Base-by-base conservation (phyloP, 2,888 invertebrate species). In the Tinea semifulvella region DNA sequence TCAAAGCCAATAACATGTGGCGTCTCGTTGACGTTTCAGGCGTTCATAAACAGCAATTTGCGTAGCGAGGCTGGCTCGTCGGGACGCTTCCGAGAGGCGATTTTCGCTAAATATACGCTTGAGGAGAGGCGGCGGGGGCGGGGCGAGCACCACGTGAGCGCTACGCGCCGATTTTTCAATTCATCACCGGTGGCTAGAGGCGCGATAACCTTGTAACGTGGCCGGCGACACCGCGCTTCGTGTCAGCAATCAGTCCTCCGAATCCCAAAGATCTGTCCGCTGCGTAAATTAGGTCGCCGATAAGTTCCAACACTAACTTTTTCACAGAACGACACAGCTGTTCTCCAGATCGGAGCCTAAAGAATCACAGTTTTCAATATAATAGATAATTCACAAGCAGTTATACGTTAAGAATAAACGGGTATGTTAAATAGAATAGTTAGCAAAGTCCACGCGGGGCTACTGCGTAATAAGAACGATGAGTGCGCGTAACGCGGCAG, bases 131-230 rank as follows among this genome's bases (percentile, higher is more conserved):
- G 59, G 68, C 70, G 71, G 71, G 75, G 73, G 73, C 72, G 75
- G 75, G 74, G 75, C 73, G 65, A 63, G 57, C 60, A 79, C 79
- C 77, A 77, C 77, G 77, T 79, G 77, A 79, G 75, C 68, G 68
- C 77, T 79, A 79, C 76, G 77, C 79, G 80, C 79, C 75, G 77
- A 79, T 79, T 80, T 79, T 79, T 73, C 77, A 79, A 79, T 79
- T 79, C 79, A 80, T 79, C 77, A 74, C 76, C 68, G 63, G 72
- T 68, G 68, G 64, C 71, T 67, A 73, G 68, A 76, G 66, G 65
- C 73, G 73, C 73, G 73, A 71, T 79, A 77, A 79, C 80, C 80
- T 79, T 79, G 80, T 76, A 77, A 74, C 76, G 75, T 77, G 73
- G 76, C 75, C 69, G 63, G 64, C 64, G 71, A 68, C 65, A 65